Base-by-base conservation (phyloP, 1,140 invertebrate species). In the Leptopilina clavipes region DNA sequence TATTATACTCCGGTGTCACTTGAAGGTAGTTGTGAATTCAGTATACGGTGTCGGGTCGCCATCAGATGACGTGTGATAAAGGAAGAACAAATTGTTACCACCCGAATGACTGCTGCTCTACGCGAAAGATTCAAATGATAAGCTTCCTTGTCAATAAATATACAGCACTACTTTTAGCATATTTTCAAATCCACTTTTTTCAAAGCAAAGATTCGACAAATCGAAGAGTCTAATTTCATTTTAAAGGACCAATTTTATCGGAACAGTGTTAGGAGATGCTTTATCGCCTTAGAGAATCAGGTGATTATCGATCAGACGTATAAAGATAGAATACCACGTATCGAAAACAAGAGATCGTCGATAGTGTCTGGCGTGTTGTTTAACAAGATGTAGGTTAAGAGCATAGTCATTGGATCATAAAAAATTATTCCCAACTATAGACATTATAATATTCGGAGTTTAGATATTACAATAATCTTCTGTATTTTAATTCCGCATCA, bases 21-120 rank as follows among this genome's bases (percentile, higher is more conserved):
- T 87, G 84, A 86, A 86, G 83, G 86, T 86, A 89, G 83, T 84
- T 75, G 80, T 83, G 77, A 31, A 86, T 88, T 86, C 84, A 83
- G 81, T 81, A 81, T 72, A 75, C 71, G 71, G 88, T 89, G 88
- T 89, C 86, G 87, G 87, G 82, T 89, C 87, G 84, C 87, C 85
- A 87, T 88, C 85, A 89, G 88, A 89, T 89, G 86, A 89, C 84
- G 87, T 80, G 83, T 84, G 88, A 89, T 89, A 89, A 89, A 87
- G 85, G 73, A 77, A 85, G 82, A 87, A 89, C 86, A 89, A 89
- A 89, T 89, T 88, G 87, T 84, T 89, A 88, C 88, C 88, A 88
- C 88, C 87, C 87, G 84, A 88, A 89, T 83, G 87, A 85, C 81
- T 85, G 83, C 82, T 85, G 85, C 83, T 86, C 85, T 84, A 82